Evolutionary conservation across 2,797 vertebrate species (phyloP).

Genomic region (Champsocephalus gunnari): DNA sequence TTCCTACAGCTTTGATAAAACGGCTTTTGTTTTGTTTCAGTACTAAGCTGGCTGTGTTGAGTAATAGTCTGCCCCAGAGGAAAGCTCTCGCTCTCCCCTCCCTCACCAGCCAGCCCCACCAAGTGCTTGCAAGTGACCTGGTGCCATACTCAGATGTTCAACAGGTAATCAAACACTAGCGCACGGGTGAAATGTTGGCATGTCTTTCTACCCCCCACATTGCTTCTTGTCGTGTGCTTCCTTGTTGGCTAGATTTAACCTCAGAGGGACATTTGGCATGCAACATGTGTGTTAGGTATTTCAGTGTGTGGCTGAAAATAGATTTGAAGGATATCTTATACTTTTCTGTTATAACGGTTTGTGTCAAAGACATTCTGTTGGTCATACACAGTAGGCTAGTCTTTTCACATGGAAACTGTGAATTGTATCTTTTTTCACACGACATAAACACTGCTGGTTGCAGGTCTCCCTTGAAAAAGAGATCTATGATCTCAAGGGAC

Average conservation of each 20-base stretch:
- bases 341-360: conserved; percentile 1
- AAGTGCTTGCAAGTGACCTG: conserved; percentile 95
- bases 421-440: conserved; percentile 12
- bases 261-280: background rate
- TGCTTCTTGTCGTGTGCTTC: background rate
- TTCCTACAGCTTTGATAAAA: background rate
- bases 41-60: conserved; percentile 92
- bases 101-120: conserved; percentile 96
- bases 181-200: background rate
- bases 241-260: conserved; percentile 16
- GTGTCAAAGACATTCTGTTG: background rate
- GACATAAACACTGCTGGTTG: background rate
- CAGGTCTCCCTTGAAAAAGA: too few species aligned
- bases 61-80: conserved; percentile 91
- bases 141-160: conserved; percentile 93
- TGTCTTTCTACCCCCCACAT: background rate
- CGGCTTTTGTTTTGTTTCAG: conserved; percentile 72
- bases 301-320: conserved; percentile 28
- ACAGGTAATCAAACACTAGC: conserved; percentile 85
- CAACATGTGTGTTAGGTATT: conserved; percentile 9
- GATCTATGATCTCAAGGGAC: too few species aligned
- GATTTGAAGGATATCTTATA: conserved; percentile 6
- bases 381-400: background rate
- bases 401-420: background rate
- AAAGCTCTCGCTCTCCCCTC: conserved; percentile 91